These are phyloP conservation scores for Drosophila tanythrix DNA, from an alignment of 2,888 invertebrate genomes.

Conservation along the genomic window DNA sequence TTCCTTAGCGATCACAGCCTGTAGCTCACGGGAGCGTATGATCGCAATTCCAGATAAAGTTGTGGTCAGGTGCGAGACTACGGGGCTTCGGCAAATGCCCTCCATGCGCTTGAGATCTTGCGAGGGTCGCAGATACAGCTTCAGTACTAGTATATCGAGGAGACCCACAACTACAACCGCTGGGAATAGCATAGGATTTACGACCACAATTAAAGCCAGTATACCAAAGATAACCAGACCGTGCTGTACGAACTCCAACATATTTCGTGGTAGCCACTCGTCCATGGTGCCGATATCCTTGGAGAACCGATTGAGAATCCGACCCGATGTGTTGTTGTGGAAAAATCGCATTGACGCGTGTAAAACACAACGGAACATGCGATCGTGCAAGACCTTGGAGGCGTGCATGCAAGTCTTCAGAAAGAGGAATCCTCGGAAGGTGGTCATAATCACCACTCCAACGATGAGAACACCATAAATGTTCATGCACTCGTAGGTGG, in stretches of 20 bases:
- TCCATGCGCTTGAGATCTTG: conserved; percentile 90
- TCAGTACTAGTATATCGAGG: conserved; percentile 88
- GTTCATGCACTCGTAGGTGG: conserved; percentile 82
- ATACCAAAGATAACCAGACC: conserved; percentile 89
- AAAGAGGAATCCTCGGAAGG: conserved; percentile 88
- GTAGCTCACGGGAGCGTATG: conserved; percentile 91
- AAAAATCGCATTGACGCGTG: conserved; percentile 93
- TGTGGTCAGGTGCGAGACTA: conserved; percentile 94
- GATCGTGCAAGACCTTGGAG: conserved; percentile 91
- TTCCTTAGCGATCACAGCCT: conserved; percentile 89
- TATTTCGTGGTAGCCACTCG: conserved; percentile 86
- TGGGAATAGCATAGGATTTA: conserved; percentile 89
- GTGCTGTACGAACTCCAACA: conserved; percentile 86
- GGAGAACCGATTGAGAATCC: conserved; percentile 90
- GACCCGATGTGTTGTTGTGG: conserved; percentile 92
- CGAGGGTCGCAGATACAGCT: conserved; percentile 90
- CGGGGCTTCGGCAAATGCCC: conserved; percentile 92
- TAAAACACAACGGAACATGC: conserved; percentile 92
- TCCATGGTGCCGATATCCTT: conserved; percentile 89
- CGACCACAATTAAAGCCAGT: conserved; percentile 88
- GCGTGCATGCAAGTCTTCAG: conserved; percentile 91
- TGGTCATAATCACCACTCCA: conserved; percentile 85
- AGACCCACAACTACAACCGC: conserved; percentile 88
- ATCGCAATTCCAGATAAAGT: conserved; percentile 94
- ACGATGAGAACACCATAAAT: conserved; percentile 83